Conservation (phyloP, 2,888 invertebrate genomes). For the Leptopilina syphax region DNA sequence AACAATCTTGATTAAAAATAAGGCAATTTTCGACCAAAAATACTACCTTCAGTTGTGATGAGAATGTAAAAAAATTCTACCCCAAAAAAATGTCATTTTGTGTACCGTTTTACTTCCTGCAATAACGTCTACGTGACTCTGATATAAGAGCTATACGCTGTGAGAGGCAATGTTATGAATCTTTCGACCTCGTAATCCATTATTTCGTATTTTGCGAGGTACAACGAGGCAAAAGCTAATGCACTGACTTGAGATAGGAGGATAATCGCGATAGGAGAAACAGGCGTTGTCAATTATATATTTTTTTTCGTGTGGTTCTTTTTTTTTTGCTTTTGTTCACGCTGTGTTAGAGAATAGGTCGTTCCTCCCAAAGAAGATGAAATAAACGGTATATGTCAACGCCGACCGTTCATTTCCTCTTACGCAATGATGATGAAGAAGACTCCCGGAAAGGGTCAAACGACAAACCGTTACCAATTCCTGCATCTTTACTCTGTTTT, state of each 20-base stretch:
- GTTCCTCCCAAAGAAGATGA: slow-evolving; percentile 63
- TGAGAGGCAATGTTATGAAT: slow-evolving; percentile 29
- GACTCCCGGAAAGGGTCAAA: slow-evolving; percentile 47
- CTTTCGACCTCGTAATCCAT: slow-evolving; percentile 31
- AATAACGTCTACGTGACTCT: slow-evolving; percentile 29
- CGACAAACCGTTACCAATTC: slow-evolving; percentile 51
- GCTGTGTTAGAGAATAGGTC: slow-evolving; percentile 50
- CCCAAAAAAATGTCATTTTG: neutral
- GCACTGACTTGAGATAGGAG: slow-evolving; percentile 36
- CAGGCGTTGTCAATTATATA: slow-evolving; percentile 64
- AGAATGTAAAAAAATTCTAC: too few species aligned
- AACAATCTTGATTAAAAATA: too few species aligned
- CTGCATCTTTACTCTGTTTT: neutral
- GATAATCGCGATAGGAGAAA: slow-evolving; percentile 48
- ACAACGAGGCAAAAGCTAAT: slow-evolving; percentile 3
- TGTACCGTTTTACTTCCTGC: slow-evolving; percentile 20
- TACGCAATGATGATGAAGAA: slow-evolving; percentile 52
- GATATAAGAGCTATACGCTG: neutral
- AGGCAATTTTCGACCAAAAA: too few species aligned
- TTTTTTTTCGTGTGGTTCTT: slow-evolving; percentile 45
- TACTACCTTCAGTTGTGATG: too few species aligned
- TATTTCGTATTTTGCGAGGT: slow-evolving; percentile 26
- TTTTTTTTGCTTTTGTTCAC: slow-evolving; percentile 49
- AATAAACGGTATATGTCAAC: slow-evolving; percentile 63
- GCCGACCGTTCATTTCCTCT: slow-evolving; percentile 59